Base-by-base conservation (phyloP, 2,797 vertebrate genomes). In the Spea hammondii region DNA sequence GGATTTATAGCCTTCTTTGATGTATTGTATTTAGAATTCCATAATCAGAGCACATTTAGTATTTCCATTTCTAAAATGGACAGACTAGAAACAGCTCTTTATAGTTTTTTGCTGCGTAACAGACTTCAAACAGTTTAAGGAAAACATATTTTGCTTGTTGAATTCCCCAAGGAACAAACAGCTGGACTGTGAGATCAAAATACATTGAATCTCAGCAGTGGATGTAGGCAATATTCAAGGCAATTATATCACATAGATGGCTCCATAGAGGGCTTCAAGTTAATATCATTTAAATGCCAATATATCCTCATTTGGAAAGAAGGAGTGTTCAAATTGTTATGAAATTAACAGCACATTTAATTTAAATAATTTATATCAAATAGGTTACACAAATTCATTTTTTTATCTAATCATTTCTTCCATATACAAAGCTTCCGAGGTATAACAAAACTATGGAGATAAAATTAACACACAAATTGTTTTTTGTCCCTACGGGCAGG, bases 391-490 rank as follows among this genome's bases (percentile, higher is more conserved):
- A 75, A 32, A 72, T 84, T 88, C 88, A 65, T 85, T 86, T 88
- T 88, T 87, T 60, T 47, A 90, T 90, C 86, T 90, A 89, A 89
- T 91, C 84, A 89, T 83, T 88, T 86, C 84, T 87, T 90, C 90
- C 89, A 87, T 86, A 88, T 87, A 90, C 84, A 89, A 80, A 90
- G 72, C 81, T 85, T 89, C 77, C 88, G 88, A 89, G 88, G 89
- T 86, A 77, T 89, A 91, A 91, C 85, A 89, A 90, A 93, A 88
- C 83, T 82, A 85, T 84, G 79, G 82, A 90, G 88, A 90, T 86
- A 90, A 92, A 92, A 92, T 91, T 92, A 92, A 89, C 88, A 91
- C 89, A 91, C 78, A 93, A 89, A 91, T 92, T 89, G 87, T 85
- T 91, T 91, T 91, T 88, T 59, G 67, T 91, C 85, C 89, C 90